Base-by-base conservation (phyloP, 2,888 invertebrate species). In the Bursaphelenchus okinawaensis region DNA sequence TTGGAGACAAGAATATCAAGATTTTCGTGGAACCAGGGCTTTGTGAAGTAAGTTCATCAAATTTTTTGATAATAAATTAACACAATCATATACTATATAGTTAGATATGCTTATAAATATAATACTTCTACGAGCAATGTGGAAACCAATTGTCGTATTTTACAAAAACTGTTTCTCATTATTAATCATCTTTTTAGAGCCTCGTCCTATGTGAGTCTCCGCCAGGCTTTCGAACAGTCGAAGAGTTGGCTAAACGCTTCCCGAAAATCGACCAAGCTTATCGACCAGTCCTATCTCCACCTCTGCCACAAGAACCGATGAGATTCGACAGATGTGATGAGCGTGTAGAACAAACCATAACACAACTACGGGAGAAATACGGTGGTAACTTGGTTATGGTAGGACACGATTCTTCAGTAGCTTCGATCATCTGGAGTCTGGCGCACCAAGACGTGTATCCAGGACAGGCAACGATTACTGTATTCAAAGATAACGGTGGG, bases 11-110 rank as follows among this genome's bases (percentile, higher is more conserved):
- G 50, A 62, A 69, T 19, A 64, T 80, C 55, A 67, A 65, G 16
- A 75, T 80, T 19, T 78, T 79, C 59, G 74, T 73, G 0, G 80
- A 80, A 62, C 76, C 79, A 0, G 79, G 79, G 8, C 67, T 79
- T 3, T 73, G 73, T 31, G 79, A 70, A 29, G 69, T 70, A 0
- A 52, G 29, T 4, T n/a, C n/a, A n/a, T n/a, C n/a, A n/a, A 22
- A 19, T 56, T 56, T 4, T 29, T 40, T 40, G 6, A 16, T n/a
- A n/a, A n/a, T n/a, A n/a, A n/a, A n/a, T n/a, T n/a, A n/a, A n/a
- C n/a, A n/a, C n/a, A n/a, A n/a, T n/a, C n/a, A n/a, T n/a, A n/a
- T n/a, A n/a, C n/a, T n/a, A n/a, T n/a, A n/a, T n/a, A n/a, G n/a
- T n/a, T n/a, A n/a, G n/a, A n/a, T n/a, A n/a, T n/a, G n/a, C 29